Evolutionary conservation across 2,888 invertebrate genomes (phyloP), one percentile per base, ranked within the genome.

Genomic region (Arctia plantaginis): DNA sequence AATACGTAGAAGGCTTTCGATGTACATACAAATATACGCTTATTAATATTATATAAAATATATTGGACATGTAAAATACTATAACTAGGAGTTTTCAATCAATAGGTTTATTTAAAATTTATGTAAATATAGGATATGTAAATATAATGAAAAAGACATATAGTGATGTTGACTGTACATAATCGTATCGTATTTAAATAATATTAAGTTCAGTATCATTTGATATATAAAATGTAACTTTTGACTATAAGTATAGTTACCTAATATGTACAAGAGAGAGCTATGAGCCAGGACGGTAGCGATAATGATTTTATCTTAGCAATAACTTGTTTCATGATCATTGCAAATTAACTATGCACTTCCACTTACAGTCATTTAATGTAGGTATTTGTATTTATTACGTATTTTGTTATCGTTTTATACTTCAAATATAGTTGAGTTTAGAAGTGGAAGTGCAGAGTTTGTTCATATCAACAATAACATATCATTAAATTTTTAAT

Each of bases 101-200:
- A 18, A 51, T 51, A 65, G 71, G 4, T 59, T 27, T 30, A 35
- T 20, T 27, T 15, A 33, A 39, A 65, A 66, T 59, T 80, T 70
- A 47, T 83, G 79, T 82, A 84, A 74, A 79, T 83, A 84, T 72
- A 66, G 3, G 41, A 66, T 30, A 47, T 90, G 88, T 81, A 80
- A 82, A 82, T 84, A 86, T 87, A 87, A 86, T 75, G 72, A 80
- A 79, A 86, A 93, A 93, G 93, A 93, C 93, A 87, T 81, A 93
- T 90, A 93, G 93, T 93, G 93, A 93, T 91, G 87, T 89, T 88
- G 82, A 81, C 69, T 94, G 93, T 94, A 94, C 76, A 94, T 92
- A 93, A 70, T 78, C 77, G 65, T 83, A 75, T 85, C 85, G 77
- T 85, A 85, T 85, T 77, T 77, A 81, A 78, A 64, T 79, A 82